Evolutionary conservation across 53 echinoderm and acorn worm species (phyloP).

Genomic region (Glandiceps talaboti): DNA sequence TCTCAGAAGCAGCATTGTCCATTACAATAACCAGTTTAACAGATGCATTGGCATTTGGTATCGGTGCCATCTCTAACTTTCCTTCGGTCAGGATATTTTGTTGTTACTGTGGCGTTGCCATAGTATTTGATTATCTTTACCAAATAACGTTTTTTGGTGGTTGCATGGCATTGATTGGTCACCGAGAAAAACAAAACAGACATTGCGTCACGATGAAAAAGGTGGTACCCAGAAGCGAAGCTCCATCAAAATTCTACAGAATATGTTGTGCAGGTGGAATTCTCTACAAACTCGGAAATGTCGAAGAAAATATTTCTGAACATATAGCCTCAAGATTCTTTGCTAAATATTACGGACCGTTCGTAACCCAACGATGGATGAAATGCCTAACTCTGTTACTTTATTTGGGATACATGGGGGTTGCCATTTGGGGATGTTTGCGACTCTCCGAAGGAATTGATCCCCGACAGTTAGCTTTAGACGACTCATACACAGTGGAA

Average conservation of each 20-base stretch:
- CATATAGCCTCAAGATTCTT: slow-evolving; percentile 41
- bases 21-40: slow-evolving; percentile 61
- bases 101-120: slow-evolving; percentile 34
- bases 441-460: slow-evolving; percentile 22
- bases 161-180: slow-evolving; percentile 42
- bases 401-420: slow-evolving; percentile 21
- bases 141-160: slow-evolving; percentile 54
- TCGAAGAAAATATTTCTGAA: background rate
- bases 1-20: slow-evolving; percentile 54
- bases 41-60: slow-evolving; percentile 42
- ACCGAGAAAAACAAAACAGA: slow-evolving; percentile 26
- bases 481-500: slow-evolving; percentile 24
- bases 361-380: slow-evolving; percentile 17
- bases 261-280: slow-evolving; percentile 32
- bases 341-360: slow-evolving; percentile 28
- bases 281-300: background rate
- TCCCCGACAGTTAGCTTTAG: slow-evolving; percentile 23
- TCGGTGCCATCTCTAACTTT: slow-evolving; percentile 39
- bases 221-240: slow-evolving; percentile 26
- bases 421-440: slow-evolving; percentile 30
- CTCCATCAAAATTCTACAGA: slow-evolving; percentile 11
- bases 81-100: slow-evolving; percentile 42
- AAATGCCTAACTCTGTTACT: slow-evolving; percentile 18
- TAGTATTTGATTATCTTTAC: slow-evolving; percentile 36
- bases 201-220: slow-evolving; percentile 27